Evolutionary conservation across 2,888 invertebrate genomes (phyloP).

Genomic region (Diploptera punctata): DNA sequence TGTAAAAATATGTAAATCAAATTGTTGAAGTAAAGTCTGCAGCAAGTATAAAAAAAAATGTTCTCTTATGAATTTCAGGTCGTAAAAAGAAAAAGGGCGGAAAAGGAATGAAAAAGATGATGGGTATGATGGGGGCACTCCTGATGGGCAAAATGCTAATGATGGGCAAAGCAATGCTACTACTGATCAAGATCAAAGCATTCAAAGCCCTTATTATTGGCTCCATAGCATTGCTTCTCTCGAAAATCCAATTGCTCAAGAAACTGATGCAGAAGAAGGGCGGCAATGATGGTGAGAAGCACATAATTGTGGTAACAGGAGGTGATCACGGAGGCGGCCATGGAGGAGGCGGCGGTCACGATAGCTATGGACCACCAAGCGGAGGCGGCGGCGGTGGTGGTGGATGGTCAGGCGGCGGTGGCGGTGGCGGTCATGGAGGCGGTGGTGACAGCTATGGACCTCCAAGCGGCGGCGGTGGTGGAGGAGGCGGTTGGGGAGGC

Average conservation of each 20-base stretch:
- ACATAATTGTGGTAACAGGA: constrained; percentile 46
- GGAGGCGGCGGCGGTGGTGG: constrained; percentile 43
- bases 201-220: constrained; percentile 48
- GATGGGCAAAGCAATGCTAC: constrained; percentile 66
- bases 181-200: constrained; percentile 63
- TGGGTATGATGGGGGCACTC: constrained; percentile 68
- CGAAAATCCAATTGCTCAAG: constrained; percentile 47
- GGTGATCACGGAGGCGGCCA: constrained; percentile 44
- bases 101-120: constrained; percentile 67
- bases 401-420: constrained; percentile 33
- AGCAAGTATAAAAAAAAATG: background rate
- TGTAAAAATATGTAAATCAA: too few relatives aligned
- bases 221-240: constrained; percentile 46
- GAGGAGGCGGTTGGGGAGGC: constrained; percentile 57
- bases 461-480: constrained; percentile 46
- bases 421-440: constrained; percentile 44
- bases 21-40: background rate
- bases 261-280: constrained; percentile 42
- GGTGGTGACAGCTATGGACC: constrained; percentile 47
- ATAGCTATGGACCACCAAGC: constrained; percentile 40
- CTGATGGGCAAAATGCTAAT: constrained; percentile 66
- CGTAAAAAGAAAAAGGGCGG: constrained; percentile 69
- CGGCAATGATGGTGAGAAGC: constrained; percentile 46
- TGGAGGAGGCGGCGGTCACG: constrained; percentile 36
- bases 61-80: constrained; percentile 47